A percentile compares a stretch with the other conserved stretches of the same genome.
These are phyloP conservation scores for Leucophenga maculata DNA, from an alignment of 2,888 invertebrate genomes.

Conservation along the genomic window DNA sequence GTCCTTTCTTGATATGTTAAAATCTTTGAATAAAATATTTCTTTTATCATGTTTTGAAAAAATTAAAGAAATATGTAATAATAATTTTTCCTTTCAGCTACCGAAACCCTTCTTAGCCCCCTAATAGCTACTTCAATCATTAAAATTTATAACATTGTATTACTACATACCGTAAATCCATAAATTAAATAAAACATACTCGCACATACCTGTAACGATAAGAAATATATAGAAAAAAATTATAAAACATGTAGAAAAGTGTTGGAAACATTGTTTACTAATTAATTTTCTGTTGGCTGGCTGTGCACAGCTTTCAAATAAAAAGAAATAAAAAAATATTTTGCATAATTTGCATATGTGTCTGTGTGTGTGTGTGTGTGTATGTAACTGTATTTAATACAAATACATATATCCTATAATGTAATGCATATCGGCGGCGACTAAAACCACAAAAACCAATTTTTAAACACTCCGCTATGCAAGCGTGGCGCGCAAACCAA, in stretches of 20 bases:
- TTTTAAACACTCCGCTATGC: slow-evolving; percentile 18
- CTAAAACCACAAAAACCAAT: slow-evolving; percentile 22
- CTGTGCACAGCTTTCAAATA: too few relatives aligned
- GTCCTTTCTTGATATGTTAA: too few relatives aligned
- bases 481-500: background rate
- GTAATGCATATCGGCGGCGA: background rate
- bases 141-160: too few relatives aligned
- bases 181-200: too few relatives aligned
- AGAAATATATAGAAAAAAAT: background rate
- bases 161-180: too few relatives aligned
- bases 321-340: too few relatives aligned
- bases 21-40: too few relatives aligned
- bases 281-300: slow-evolving; percentile 9
- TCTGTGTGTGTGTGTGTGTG: background rate
- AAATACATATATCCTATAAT: background rate
- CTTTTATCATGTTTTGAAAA: too few relatives aligned
- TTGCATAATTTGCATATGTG: background rate
- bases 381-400: background rate
- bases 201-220: slow-evolving; percentile 13
- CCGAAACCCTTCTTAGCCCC: too few relatives aligned
- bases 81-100: too few relatives aligned
- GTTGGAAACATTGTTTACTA: slow-evolving; percentile 14
- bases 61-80: too few relatives aligned
- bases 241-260: slow-evolving; percentile 8
- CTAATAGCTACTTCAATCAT: too few relatives aligned